These are phyloP conservation scores for Linyphia triangularis DNA, from an alignment of 2,888 invertebrate species.

Conservation along the genomic window DNA sequence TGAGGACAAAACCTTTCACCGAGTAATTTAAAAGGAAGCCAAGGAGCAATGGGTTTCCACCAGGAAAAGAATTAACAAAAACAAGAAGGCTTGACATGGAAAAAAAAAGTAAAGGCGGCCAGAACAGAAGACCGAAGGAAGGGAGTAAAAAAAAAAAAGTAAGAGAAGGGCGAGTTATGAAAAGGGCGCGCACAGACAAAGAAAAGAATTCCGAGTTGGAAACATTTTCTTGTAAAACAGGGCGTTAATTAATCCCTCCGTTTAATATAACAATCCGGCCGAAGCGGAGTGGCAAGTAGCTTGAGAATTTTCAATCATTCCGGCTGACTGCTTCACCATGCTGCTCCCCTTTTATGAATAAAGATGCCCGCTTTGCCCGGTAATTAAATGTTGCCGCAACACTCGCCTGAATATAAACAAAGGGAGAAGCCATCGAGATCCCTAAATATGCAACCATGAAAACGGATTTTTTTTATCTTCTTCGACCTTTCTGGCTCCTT, in stretches of 20 bases:
- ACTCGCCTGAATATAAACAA: slow-evolving; percentile 71
- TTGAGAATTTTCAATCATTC: slow-evolving; percentile 73
- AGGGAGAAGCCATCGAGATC: slow-evolving; percentile 66
- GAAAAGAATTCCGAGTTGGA: slow-evolving; percentile 73
- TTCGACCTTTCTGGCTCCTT: neutral
- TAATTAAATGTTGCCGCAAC: slow-evolving; percentile 73
- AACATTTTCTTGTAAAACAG: slow-evolving; percentile 74
- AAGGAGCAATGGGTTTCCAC: slow-evolving; percentile 52
- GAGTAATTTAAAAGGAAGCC: slow-evolving; percentile 72
- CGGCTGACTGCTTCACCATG: slow-evolving; percentile 63
- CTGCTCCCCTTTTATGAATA: slow-evolving; percentile 68
- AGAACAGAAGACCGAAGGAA: neutral
- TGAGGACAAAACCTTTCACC: slow-evolving; percentile 67
- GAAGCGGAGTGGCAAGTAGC: slow-evolving; percentile 52
- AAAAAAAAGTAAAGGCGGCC: neutral
- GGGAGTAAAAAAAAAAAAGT: neutral
- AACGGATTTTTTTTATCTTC: slow-evolving; percentile 34
- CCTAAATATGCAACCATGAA: slow-evolving; percentile 71
- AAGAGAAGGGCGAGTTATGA: slow-evolving; percentile 58
- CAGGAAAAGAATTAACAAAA: slow-evolving; percentile 68
- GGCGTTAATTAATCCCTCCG: slow-evolving; percentile 70
- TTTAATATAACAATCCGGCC: slow-evolving; percentile 71
- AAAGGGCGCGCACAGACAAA: slow-evolving; percentile 71
- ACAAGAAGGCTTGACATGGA: slow-evolving; percentile 41
- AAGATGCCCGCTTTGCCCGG: slow-evolving; percentile 69